Conservation (phyloP, 2,113 vertebrate species). For the Myocastor coypus region DNA sequence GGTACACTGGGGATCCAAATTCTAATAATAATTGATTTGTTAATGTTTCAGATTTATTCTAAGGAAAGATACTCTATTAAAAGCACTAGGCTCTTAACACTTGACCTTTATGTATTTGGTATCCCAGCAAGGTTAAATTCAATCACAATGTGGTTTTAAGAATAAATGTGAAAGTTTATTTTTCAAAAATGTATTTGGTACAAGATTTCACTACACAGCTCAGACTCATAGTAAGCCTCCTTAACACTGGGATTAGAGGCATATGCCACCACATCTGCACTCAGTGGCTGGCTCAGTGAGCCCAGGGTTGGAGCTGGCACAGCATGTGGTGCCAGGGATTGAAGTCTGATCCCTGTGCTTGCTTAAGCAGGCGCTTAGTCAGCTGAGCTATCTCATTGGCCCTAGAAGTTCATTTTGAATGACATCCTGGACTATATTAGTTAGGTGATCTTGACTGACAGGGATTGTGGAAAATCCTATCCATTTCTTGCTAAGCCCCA, state of each 20-base stretch:
- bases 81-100: constrained; percentile 12
- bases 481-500: background rate
- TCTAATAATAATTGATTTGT: constrained; percentile 29
- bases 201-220: no score
- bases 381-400: no score
- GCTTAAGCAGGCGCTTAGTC: no score
- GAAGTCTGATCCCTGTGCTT: no score
- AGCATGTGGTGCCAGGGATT: no score
- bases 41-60: constrained; percentile 44
- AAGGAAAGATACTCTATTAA: background rate
- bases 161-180: background rate
- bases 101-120: background rate
- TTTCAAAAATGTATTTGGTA: background rate
- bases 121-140: background rate
- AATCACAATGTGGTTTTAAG: background rate
- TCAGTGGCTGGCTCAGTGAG: no score
- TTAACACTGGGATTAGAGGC: no score
- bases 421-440: background rate
- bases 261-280: no score
- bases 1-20: background rate
- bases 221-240: no score
- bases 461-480: background rate
- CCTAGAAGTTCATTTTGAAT: background rate
- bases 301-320: no score
- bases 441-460: background rate